Evolutionary conservation across 2,113 vertebrate genomes (phyloP).

Genomic region (Vidua macroura): DNA sequence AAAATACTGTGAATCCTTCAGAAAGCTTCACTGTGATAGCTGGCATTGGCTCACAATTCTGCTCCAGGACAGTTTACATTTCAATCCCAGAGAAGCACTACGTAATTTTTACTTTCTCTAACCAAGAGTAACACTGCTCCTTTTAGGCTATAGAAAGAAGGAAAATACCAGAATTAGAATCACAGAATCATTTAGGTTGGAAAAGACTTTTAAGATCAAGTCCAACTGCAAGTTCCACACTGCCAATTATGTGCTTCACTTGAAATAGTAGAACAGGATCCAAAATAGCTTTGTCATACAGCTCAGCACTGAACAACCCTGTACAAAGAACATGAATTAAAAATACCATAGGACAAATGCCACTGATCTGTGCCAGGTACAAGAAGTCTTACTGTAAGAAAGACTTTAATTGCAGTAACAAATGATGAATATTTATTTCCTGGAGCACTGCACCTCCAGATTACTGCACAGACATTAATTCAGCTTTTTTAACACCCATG

Average conservation of each 20-base stretch:
- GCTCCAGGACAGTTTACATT: background rate
- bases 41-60: background rate
- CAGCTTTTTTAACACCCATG: background rate
- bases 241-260: background rate
- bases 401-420: background rate
- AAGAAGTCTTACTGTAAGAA: background rate
- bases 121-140: background rate
- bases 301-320: background rate
- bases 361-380: background rate
- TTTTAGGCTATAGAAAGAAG: background rate
- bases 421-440: background rate
- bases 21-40: background rate
- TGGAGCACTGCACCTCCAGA: background rate
- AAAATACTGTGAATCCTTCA: background rate
- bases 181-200: background rate
- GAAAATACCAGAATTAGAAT: background rate
- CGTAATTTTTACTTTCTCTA: background rate
- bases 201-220: background rate
- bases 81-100: background rate
- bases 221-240: background rate
- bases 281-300: background rate
- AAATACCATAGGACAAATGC: background rate
- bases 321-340: background rate
- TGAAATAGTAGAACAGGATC: background rate
- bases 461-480: background rate